Evolutionary conservation across 1,140 invertebrate genomes (phyloP).

Genomic region (Cotesia typhae): DNA sequence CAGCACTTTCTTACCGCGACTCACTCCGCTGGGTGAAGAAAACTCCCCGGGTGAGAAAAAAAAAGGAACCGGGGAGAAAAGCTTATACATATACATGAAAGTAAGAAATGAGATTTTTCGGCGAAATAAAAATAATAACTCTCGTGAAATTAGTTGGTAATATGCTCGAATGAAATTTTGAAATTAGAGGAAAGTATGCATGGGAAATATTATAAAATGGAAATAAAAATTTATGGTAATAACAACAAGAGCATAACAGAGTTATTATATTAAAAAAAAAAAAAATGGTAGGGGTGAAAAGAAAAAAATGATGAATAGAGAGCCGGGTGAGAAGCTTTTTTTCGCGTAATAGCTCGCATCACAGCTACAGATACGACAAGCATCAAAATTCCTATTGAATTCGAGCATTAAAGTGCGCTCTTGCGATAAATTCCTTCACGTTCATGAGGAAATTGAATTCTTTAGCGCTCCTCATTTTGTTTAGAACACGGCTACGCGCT

Average conservation of each 20-base stretch:
- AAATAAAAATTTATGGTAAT: background rate
- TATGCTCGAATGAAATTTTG: background rate
- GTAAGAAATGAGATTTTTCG: conserved; percentile 1
- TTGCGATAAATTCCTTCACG: conserved; percentile 58
- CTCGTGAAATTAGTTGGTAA: conserved; percentile 4
- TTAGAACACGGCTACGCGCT: background rate
- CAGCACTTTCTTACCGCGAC: no score
- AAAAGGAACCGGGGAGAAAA: no score
- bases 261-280: conserved; percentile 21
- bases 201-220: no score
- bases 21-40: no score
- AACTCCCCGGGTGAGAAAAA: no score
- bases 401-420: conserved; percentile 55
- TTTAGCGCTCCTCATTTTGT: conserved; percentile 33
- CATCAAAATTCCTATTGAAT: conserved; percentile 44
- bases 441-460: conserved; percentile 60
- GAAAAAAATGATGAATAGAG: no score
- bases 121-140: background rate
- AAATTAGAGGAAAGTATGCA: no score
- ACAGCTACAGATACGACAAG: conserved; percentile 32
- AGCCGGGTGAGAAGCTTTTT: no score
- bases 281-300: conserved; percentile 34
- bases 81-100: background rate
- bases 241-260: background rate
- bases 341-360: background rate